Percentiles rank a stretch among this genome's conserved stretches.
Conservation (phyloP, 1,140 invertebrate species). For the Drosophila kanapiae region DNA sequence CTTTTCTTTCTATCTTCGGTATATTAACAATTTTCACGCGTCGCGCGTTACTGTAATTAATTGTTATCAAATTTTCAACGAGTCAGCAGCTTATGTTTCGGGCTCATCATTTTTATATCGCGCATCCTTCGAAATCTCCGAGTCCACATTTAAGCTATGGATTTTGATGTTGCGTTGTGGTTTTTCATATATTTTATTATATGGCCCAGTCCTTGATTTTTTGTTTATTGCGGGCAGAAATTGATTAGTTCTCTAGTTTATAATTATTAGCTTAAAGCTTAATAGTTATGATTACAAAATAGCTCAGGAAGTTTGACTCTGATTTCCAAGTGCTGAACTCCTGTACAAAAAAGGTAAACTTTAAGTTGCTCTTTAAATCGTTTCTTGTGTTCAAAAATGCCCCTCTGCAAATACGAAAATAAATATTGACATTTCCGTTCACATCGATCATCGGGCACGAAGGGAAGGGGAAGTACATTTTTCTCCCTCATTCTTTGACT, state of each 20-base stretch:
- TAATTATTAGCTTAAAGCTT: background rate
- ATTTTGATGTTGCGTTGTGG: conserved; percentile 14
- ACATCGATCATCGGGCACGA: conserved; percentile 1
- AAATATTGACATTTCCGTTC: conserved; percentile 21
- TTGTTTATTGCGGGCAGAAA: conserved; percentile 17
- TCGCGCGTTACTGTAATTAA: conserved; percentile 75
- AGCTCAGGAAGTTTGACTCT: too few relatives aligned
- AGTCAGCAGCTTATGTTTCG: conserved; percentile 64
- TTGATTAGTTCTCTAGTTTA: background rate
- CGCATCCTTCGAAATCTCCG: conserved; percentile 6
- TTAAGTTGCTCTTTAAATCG: background rate
- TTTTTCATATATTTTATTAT: conserved; percentile 57
- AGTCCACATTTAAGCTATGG: conserved; percentile 19
- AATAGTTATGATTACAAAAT: background rate
- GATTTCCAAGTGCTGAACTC: background rate
- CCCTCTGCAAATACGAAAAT: conserved; percentile 2
- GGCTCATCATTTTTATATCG: conserved; percentile 43
- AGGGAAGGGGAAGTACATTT: background rate
- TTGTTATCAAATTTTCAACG: conserved; percentile 79
- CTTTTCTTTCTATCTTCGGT: conserved; percentile 6
- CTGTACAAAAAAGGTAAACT: background rate
- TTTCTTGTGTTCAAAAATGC: background rate
- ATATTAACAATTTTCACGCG: conserved; percentile 69
- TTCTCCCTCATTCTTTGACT: background rate
- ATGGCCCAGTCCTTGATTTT: conserved; percentile 35